Conservation (phyloP, 2,797 vertebrate species). For the Spinus pinus region DNA sequence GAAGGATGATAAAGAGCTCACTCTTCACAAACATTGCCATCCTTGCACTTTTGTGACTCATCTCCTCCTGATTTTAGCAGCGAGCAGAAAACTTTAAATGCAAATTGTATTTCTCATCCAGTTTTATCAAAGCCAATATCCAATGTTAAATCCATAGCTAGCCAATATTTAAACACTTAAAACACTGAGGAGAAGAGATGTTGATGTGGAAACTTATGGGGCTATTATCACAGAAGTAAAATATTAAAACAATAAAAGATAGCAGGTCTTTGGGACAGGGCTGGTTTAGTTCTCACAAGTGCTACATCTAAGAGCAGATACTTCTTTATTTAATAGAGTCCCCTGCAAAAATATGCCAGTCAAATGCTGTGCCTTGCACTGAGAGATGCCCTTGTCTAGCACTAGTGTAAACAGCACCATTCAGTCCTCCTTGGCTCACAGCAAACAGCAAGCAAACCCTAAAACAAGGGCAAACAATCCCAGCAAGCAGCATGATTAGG, state of each 20-base stretch:
- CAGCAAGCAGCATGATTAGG: background rate
- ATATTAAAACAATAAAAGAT: background rate
- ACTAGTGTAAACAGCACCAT: background rate
- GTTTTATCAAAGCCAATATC: background rate
- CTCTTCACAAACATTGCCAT: constrained; percentile 30
- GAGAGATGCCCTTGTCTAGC: background rate
- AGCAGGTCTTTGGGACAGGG: background rate
- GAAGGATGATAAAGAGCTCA: constrained; percentile 66
- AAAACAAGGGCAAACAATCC: constrained; percentile 18
- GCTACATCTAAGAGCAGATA: background rate
- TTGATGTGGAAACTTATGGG: background rate
- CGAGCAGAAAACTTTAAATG: constrained; percentile 23
- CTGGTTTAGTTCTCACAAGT: background rate
- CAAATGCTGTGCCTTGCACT: background rate
- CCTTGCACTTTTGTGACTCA: constrained; percentile 16
- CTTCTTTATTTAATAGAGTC: constrained; percentile 25
- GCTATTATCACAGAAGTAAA: background rate
- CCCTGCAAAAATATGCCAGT: constrained; percentile 30
- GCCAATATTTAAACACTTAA: background rate
- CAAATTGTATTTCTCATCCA: constrained; percentile 11
- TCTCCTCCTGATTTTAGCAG: constrained; percentile 23
- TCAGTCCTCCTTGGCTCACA: background rate
- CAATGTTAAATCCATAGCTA: background rate
- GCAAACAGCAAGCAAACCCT: background rate
- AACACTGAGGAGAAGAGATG: background rate